These are phyloP conservation scores for Automeris io DNA, from an alignment of 2,888 invertebrate species.

Conservation along the genomic window DNA sequence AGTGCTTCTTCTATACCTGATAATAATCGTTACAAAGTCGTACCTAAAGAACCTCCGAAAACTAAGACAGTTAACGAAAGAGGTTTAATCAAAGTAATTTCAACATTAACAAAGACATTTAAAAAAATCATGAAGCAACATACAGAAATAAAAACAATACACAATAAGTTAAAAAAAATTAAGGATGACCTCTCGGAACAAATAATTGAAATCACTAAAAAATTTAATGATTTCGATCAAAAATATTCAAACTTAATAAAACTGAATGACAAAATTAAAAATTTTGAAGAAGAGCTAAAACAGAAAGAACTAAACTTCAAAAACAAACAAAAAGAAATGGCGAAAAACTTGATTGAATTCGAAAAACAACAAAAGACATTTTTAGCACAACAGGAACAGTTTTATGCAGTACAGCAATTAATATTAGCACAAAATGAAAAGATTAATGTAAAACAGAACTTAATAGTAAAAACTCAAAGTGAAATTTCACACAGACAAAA, in stretches of 20 bases:
- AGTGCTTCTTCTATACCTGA: constrained; percentile 30
- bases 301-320: constrained; percentile 37
- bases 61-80: constrained; percentile 45
- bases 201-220: constrained; percentile 27
- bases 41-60: constrained; percentile 33
- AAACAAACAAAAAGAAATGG: constrained; percentile 41
- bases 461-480: constrained; percentile 56
- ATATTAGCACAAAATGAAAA: constrained; percentile 62
- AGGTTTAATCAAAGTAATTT: constrained; percentile 54
- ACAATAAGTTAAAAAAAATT: constrained; percentile 34
- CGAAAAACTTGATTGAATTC: constrained; percentile 47
- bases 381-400: constrained; percentile 53
- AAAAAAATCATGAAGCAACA: constrained; percentile 64
- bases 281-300: constrained; percentile 33
- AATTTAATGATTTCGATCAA: constrained; percentile 47
- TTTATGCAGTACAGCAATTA: constrained; percentile 56
- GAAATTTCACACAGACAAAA: constrained; percentile 62
- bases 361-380: constrained; percentile 61
- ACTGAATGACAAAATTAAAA: constrained; percentile 38
- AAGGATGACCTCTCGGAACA: constrained; percentile 45
- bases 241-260: constrained; percentile 45
- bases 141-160: constrained; percentile 48
- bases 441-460: constrained; percentile 50
- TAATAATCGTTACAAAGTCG: constrained; percentile 36
- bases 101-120: constrained; percentile 59